These are phyloP conservation scores for Anseranas semipalmata DNA, from an alignment of 2,113 vertebrate genomes.

Conservation along the genomic window DNA sequence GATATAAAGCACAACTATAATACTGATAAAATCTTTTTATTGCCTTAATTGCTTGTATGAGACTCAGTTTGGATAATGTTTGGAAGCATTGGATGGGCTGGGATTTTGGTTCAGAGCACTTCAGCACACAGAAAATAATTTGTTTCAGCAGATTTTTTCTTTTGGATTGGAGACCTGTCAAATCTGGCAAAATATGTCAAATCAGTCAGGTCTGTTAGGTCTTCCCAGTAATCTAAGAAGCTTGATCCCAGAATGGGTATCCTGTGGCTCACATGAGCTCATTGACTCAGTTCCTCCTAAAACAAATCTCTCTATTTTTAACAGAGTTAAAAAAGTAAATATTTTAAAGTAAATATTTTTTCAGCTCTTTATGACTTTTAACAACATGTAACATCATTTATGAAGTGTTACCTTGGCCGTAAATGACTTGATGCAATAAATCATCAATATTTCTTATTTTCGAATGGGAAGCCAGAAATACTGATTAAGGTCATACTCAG, in stretches of 20 bases:
- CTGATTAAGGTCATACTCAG: slow-evolving; percentile 31
- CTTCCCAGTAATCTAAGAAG: slow-evolving; percentile 26
- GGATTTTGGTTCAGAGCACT: not conserved
- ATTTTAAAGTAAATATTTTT: slow-evolving; percentile 53
- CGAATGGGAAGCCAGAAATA: slow-evolving; percentile 46
- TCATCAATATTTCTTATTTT: slow-evolving; percentile 61
- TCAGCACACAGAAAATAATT: not conserved
- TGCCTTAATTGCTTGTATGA: not conserved
- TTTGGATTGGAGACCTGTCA: not conserved
- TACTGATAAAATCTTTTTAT: not conserved
- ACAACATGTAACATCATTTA: slow-evolving; percentile 56
- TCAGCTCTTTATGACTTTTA: slow-evolving; percentile 21
- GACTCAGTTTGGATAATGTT: not conserved
- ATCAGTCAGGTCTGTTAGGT: not conserved
- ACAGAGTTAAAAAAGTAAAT: too few relatives aligned
- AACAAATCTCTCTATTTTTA: slow-evolving; percentile 1
- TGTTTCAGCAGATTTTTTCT: slow-evolving; percentile 37
- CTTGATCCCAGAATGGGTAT: not conserved
- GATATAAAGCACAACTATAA: not conserved
- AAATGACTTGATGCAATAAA: slow-evolving; percentile 59
- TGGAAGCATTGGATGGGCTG: slow-evolving; percentile 15
- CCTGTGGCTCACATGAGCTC: not conserved
- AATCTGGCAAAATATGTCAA: not conserved
- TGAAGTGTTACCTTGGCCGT: slow-evolving; percentile 26
- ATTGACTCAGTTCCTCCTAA: slow-evolving; percentile 47